Evolutionary conservation across 2,888 invertebrate species (phyloP).

Genomic region (Listrodromus nycthemerus): DNA sequence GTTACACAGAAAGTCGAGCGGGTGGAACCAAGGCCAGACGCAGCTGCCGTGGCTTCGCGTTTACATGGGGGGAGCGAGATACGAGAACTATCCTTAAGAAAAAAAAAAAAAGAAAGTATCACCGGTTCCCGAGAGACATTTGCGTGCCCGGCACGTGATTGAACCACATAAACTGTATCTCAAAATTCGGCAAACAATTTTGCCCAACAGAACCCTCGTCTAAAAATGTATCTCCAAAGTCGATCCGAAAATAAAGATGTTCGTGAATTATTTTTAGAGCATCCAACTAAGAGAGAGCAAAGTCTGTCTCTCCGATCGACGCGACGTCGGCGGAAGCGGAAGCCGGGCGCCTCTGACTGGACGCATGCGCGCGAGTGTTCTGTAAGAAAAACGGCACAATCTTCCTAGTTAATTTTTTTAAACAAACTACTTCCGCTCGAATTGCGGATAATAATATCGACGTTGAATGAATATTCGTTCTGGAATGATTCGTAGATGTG

Average conservation of each 20-base stretch:
- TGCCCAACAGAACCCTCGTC: background rate
- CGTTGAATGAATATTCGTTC: background rate
- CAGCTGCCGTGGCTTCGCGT: conserved; percentile 51
- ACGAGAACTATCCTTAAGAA: background rate
- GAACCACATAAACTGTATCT: background rate
- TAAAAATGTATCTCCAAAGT: conserved; percentile 24
- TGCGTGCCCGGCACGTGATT: conserved; percentile 18
- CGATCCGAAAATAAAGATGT: conserved; percentile 48
- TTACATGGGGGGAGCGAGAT: conserved; percentile 14
- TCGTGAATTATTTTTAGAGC: conserved; percentile 58
- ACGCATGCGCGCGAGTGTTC: conserved; percentile 46
- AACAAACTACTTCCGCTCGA: conserved; percentile 12
- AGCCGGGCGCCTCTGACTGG: conserved; percentile 41
- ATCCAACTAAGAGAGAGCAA: conserved; percentile 51
- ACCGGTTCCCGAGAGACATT: conserved; percentile 1
- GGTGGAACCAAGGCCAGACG: conserved; percentile 53
- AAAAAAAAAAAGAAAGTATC: conserved; percentile 3
- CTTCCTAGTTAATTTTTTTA: background rate
- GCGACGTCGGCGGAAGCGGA: conserved; percentile 60
- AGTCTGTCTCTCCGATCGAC: conserved; percentile 33
- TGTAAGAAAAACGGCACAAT: background rate
- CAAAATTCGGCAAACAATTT: background rate
- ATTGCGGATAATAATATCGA: background rate
- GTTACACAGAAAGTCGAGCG: conserved; percentile 33
- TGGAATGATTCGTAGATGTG: background rate